These are phyloP conservation scores for Alces alces DNA, from an alignment of 2,113 vertebrate species.

Conservation along the genomic window DNA sequence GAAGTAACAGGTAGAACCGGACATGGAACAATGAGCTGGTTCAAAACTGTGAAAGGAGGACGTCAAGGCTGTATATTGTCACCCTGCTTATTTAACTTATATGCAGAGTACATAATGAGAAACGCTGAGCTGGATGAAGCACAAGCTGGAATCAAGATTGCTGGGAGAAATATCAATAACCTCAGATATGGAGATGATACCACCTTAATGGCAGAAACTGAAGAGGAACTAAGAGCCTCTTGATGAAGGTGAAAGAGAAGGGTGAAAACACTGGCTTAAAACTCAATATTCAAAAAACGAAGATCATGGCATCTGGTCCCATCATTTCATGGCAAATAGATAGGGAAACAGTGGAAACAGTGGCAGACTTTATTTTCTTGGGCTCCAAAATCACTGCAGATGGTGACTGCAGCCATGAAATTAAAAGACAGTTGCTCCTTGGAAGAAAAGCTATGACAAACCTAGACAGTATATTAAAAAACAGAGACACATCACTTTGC, in stretches of 20 bases:
- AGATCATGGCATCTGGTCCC: neutral
- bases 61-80: neutral
- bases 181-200: neutral
- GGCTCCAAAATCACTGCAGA: neutral
- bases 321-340: neutral
- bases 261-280: neutral
- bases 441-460: neutral
- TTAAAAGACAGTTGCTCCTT: neutral
- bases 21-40: neutral
- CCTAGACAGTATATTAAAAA: neutral
- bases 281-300: neutral
- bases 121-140: neutral
- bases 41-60: neutral
- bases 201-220: neutral
- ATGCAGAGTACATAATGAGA: neutral
- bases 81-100: neutral
- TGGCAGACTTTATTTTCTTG: neutral
- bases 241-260: neutral
- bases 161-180: neutral
- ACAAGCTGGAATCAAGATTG: neutral
- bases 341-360: neutral
- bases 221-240: neutral
- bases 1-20: neutral
- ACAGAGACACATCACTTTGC: no score
- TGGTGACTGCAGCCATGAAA: neutral